Base-by-base conservation (phyloP, 2,797 vertebrate species). In the Sebastes diploproa region DNA sequence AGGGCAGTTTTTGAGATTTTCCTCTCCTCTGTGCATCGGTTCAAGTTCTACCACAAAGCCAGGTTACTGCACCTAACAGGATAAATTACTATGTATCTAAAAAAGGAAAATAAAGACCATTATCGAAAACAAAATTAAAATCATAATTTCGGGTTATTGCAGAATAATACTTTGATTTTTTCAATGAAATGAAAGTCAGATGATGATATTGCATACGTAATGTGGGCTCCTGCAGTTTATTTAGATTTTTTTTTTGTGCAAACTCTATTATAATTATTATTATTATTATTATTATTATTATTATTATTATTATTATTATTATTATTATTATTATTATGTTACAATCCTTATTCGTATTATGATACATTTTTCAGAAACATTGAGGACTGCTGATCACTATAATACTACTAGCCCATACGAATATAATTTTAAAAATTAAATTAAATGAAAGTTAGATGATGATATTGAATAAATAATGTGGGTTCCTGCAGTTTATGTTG, bases 81-180 rank as follows among this genome's bases (percentile, higher is more conserved):
- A 14, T 3, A 20, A 42, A 50, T 3, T 1, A 1, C 0, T 14
- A 3, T 30, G 2, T 13, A 7, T 20, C 23, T 20, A 4, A 18
- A 14, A 65, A 61, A 55, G 3, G 16, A 34, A 7, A 22, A 42
- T 32, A 30, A 62, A 78, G 13, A 23, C 1, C 14, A 16, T 2
- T 20, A 34, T 29, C 13, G 5, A 64, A 61, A 29, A 2, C 2
- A 7, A 38, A 50, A 73, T 9, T 1, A 30, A 75, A 18, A 30
- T 1, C 4, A 42, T 16, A 2, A 52, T 8, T n/a, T 34, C 3
- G 0, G 1, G 1, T 58, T 36, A 18, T 68, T 73, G 9, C 23
- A 14, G 16, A n/a, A 30, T 6, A 29, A 54, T 54, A 4, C 2
- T 5, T 20, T 8, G 1, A 16, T 56, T 38, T 38, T 38, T 38